phyloP scores from a whole-genome alignment of 2,888 invertebrate genomes.

The Mythimna albipuncta region DNA sequence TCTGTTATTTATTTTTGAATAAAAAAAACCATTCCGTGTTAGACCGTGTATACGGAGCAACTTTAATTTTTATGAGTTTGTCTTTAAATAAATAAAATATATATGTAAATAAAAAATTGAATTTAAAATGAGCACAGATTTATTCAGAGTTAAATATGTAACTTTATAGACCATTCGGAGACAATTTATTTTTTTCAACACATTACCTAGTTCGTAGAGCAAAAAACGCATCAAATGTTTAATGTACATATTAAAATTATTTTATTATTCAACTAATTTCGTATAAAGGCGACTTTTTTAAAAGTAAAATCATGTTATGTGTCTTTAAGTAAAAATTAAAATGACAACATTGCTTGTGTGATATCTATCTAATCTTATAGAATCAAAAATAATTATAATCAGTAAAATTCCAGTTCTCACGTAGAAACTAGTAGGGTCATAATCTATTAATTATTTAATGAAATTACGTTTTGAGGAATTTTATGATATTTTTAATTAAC shows the following conservation, averaged over 20 bases:
- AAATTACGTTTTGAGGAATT: slow-evolving; percentile 12
- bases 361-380: slow-evolving; percentile 34
- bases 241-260: slow-evolving; percentile 6
- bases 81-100: no score
- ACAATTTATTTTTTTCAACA: not conserved
- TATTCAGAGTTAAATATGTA: not conserved
- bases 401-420: slow-evolving; percentile 30
- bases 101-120: no score
- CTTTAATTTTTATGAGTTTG: no score
- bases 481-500: slow-evolving; percentile 29
- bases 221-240: slow-evolving; percentile 13
- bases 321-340: not conserved
- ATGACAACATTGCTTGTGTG: not conserved
- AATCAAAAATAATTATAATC: slow-evolving; percentile 1
- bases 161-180: not conserved
- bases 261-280: not conserved
- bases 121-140: not conserved
- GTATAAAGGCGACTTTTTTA: not conserved
- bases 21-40: not conserved
- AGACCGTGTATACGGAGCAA: no score
- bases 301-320: slow-evolving; percentile 26
- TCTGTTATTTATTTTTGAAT: not conserved
- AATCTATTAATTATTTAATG: slow-evolving; percentile 38
- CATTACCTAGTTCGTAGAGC: not conserved
- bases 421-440: slow-evolving; percentile 12